Base-by-base conservation (phyloP, 2,888 invertebrate species). In the Eumacrocentrus americanus region DNA sequence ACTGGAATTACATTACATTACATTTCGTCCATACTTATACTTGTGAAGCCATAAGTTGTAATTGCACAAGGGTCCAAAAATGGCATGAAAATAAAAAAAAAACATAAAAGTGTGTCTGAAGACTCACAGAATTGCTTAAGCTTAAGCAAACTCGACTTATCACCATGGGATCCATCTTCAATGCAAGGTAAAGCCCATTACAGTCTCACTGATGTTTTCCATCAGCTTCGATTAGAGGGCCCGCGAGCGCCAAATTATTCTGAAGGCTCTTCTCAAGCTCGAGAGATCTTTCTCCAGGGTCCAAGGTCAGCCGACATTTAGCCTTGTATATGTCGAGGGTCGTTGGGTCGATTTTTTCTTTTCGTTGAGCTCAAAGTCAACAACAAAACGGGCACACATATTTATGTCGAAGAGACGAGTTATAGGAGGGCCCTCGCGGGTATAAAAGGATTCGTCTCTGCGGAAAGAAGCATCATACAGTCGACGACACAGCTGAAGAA, bases 311-410 rank as follows among this genome's bases (percentile, higher is more conserved):
- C 38, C 38, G 20, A 11, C 44, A 46, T 35, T 38, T 14, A 18
- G 42, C 35, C 51, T 42, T 44, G 44, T 50, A 23, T 22, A 50
- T 60, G 42, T 56, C 38, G 60, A 60, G 55, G 60, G 55, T 60
- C 55, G 50, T 50, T 40, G 55, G 50, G 35, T 50, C 35, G 18
- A 51, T 38, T 47, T 56, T 18, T 56, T 46, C 35, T 56, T 29
- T 20, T 20, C 37, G 20, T 54, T 34, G 9, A 12, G 22, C 44
- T 51, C 56, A 60, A 53, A 59, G 53, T 59, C 38, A 51, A 20
- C 16, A 44, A 25, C 29, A 54, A 60, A 48, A 48, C 40, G 48
- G 54, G 47, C 40, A 59, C 50, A 54, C 48, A 54, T 42, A 47
- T 54, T 25, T 52, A 53, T 59, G 53, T 53, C 38, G 47, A 47